phyloP scores from a whole-genome alignment of 2,113 vertebrate species.

The Cheilinus undulatus region DNA sequence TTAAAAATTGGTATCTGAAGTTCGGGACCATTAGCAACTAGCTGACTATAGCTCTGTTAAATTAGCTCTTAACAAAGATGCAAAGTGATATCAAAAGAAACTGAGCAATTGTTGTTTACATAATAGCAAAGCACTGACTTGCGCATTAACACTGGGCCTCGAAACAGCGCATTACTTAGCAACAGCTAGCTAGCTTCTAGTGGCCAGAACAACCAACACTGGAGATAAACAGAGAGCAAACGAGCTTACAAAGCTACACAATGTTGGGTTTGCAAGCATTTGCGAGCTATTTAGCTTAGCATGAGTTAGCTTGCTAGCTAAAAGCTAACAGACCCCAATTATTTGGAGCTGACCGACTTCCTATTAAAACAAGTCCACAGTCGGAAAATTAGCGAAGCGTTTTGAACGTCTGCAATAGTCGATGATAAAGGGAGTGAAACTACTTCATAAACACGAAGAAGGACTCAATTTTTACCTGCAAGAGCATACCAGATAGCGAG shows the following conservation, averaged over 20 bases:
- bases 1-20: neutral
- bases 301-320: slow-evolving; percentile 57
- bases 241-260: slow-evolving; percentile 6
- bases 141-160: slow-evolving; percentile 75
- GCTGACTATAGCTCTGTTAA: no score
- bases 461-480: slow-evolving; percentile 80
- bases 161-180: slow-evolving; percentile 56
- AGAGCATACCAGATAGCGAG: slow-evolving; percentile 85
- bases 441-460: neutral
- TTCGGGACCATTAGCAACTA: neutral
- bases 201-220: neutral
- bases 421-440: neutral
- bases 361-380: slow-evolving; percentile 36
- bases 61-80: neutral
- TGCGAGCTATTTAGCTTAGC: slow-evolving; percentile 68
- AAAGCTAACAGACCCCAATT: slow-evolving; percentile 67
- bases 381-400: neutral
- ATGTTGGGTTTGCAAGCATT: neutral
- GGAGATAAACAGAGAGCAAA: slow-evolving; percentile 14
- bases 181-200: slow-evolving; percentile 7
- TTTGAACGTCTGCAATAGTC: neutral
- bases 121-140: slow-evolving; percentile 68
- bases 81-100: neutral
- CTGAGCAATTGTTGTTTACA: slow-evolving; percentile 71
- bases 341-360: slow-evolving; percentile 63